Evolutionary conservation across 2,797 vertebrate species (phyloP).

Genomic region (Balearica regulorum): DNA sequence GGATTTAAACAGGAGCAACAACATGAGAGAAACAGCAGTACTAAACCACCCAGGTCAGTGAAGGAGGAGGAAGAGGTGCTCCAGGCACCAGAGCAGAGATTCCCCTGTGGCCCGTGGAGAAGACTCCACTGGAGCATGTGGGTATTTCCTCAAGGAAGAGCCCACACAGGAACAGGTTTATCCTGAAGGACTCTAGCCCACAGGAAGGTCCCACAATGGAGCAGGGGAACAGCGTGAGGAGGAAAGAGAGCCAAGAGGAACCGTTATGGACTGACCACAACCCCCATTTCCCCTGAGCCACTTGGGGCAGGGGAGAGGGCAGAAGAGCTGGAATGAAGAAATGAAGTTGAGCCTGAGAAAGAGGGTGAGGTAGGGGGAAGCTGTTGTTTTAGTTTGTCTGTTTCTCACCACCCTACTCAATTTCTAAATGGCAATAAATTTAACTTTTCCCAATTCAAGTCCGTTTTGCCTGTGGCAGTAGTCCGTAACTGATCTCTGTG

Average conservation of each 20-base stretch:
- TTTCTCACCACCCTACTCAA: neutral
- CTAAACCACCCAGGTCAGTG: neutral
- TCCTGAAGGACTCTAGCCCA: neutral
- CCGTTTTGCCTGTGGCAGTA: neutral
- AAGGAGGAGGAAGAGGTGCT: neutral
- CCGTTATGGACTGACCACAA: neutral
- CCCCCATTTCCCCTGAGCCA: fast-evolving
- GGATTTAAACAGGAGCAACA: neutral
- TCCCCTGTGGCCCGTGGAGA: neutral
- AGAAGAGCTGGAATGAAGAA: neutral
- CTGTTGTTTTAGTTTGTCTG: neutral
- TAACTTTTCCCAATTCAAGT: neutral
- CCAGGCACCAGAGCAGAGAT: neutral
- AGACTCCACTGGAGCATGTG: neutral
- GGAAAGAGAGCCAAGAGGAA: neutral
- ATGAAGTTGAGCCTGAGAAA: neutral
- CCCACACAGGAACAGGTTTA: neutral
- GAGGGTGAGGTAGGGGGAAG: neutral
- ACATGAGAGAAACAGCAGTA: neutral
- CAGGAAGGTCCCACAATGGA: neutral
- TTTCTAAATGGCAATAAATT: neutral
- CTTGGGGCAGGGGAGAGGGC: neutral
- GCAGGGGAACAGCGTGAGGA: neutral
- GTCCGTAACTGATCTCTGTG: neutral
- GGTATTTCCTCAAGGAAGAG: neutral